Evolutionary conservation across 2,888 invertebrate species (phyloP).

Genomic region (Eupithecia abbreviata): DNA sequence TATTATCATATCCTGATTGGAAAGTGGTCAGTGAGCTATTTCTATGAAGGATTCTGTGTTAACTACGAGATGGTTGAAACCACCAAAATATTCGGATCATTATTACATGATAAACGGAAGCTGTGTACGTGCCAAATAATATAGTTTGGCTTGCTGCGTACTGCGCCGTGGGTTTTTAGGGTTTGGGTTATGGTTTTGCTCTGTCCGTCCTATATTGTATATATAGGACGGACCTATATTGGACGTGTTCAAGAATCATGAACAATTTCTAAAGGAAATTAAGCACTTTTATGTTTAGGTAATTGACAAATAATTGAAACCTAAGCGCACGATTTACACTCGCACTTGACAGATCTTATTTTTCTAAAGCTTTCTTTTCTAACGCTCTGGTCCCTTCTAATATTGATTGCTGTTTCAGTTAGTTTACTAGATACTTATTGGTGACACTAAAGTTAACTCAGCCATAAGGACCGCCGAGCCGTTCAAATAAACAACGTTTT

Average conservation of each 20-base stretch:
- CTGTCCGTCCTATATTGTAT: too few relatives aligned
- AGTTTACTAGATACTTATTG: background rate
- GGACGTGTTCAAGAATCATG: too few relatives aligned
- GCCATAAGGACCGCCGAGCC: background rate
- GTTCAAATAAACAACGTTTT: constrained; percentile 17
- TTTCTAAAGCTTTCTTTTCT: too few relatives aligned
- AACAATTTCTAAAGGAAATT: too few relatives aligned
- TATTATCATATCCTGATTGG: background rate
- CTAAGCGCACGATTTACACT: too few relatives aligned
- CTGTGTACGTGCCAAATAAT: background rate
- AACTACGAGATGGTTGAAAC: background rate
- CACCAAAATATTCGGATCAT: background rate
- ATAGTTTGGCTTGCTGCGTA: background rate
- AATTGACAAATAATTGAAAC: too few relatives aligned
- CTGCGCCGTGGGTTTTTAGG: background rate
- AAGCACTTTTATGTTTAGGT: too few relatives aligned
- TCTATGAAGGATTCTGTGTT: background rate
- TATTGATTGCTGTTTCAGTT: background rate
- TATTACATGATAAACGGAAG: background rate
- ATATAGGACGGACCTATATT: too few relatives aligned
- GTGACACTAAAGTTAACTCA: background rate
- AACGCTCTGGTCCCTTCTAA: too few relatives aligned
- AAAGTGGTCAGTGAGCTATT: background rate
- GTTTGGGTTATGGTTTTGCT: background rate
- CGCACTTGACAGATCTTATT: too few relatives aligned